A percentile compares a stretch with the other conserved stretches of the same genome.
Conservation (phyloP, 64 coral and sea anemone genomes). For the Actinia tenebrosa region DNA sequence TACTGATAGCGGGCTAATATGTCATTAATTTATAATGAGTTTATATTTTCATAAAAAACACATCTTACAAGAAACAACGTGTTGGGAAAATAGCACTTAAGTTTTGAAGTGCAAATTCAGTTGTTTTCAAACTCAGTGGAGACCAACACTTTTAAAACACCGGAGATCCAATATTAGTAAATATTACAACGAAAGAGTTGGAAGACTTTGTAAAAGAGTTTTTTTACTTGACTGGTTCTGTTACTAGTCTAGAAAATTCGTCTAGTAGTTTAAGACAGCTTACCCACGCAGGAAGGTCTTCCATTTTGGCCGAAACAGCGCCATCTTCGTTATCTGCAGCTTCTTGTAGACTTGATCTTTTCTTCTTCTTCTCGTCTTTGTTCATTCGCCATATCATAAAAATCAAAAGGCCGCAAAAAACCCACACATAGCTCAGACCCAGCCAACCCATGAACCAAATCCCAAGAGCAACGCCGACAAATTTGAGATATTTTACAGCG, state of each 20-base stretch:
- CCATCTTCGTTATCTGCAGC: conserved; percentile 53
- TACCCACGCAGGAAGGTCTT: conserved; percentile 93
- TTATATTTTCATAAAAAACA: neutral
- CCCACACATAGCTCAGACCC: conserved; percentile 89
- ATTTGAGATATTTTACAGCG: conserved; percentile 85
- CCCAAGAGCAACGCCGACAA: conserved; percentile 66
- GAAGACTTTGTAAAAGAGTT: neutral
- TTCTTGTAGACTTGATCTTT: conserved; percentile 65
- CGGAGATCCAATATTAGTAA: neutral
- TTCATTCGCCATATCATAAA: conserved; percentile 80
- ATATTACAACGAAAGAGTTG: neutral
- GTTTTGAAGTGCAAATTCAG: neutral
- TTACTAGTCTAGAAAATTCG: neutral
- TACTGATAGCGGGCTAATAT: neutral
- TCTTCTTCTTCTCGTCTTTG: conserved; percentile 69
- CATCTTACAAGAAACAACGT: neutral
- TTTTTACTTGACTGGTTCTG: neutral
- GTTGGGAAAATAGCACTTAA: neutral
- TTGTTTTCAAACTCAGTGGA: neutral
- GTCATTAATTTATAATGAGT: conserved; percentile 4
- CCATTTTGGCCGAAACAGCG: conserved; percentile 65
- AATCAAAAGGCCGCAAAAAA: conserved; percentile 63
- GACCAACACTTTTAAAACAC: neutral
- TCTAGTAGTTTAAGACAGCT: neutral
- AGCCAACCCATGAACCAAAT: conserved; percentile 98